phyloP scores from a whole-genome alignment of 2,113 vertebrate genomes.

The Mellivora capensis region DNA sequence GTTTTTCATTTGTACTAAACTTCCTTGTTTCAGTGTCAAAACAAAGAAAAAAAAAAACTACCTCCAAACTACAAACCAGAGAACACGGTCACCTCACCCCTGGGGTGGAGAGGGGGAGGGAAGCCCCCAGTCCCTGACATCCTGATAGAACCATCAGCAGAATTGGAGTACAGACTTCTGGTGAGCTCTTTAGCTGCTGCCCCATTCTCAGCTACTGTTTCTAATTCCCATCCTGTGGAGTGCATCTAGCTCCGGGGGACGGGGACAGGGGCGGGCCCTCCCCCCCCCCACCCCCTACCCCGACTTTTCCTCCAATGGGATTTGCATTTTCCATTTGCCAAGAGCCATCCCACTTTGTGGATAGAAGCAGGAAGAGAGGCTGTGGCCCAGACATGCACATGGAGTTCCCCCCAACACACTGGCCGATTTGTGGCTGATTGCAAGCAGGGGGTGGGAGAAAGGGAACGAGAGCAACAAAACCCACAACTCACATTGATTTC shows the following conservation, averaged over 20 bases:
- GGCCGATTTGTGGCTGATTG: neutral
- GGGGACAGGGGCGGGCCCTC: too few relatives aligned
- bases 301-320: neutral
- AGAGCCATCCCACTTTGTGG: neutral
- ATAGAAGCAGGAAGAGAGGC: neutral
- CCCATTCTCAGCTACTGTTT: neutral
- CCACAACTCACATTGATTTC: constrained; percentile 82
- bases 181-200: neutral
- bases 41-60: neutral
- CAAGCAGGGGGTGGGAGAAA: neutral
- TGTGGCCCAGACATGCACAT: fast-evolving
- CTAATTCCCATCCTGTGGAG: neutral
- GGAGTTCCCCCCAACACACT: neutral
- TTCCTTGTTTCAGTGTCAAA: neutral
- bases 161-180: neutral
- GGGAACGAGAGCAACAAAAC: too few relatives aligned
- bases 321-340: neutral
- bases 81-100: neutral
- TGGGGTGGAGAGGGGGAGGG: neutral
- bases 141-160: neutral
- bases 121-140: neutral
- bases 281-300: too few relatives aligned
- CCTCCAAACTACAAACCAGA: neutral
- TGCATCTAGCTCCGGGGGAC: neutral
- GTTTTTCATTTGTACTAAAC: neutral